Evolutionary conservation across 1,140 invertebrate species (phyloP).

Genomic region (Hesperophylax magnus): DNA sequence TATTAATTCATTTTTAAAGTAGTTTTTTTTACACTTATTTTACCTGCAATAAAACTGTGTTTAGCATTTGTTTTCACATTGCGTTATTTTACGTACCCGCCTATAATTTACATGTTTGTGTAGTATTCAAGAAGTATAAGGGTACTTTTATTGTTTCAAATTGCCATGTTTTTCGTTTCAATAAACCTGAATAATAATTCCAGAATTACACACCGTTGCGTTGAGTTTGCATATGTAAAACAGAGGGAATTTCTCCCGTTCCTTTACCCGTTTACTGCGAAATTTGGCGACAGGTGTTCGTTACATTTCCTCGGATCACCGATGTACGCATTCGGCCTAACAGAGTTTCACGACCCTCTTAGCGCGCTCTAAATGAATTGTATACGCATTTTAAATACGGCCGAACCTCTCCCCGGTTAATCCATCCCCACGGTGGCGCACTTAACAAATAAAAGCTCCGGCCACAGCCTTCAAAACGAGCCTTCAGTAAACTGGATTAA

Average conservation of each 20-base stretch:
- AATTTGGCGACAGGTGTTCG: slow-evolving; percentile 42
- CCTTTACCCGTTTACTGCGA: slow-evolving; percentile 9
- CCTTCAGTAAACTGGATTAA: not conserved
- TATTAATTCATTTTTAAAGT: too few relatives aligned
- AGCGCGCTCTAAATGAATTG: slow-evolving; percentile 47
- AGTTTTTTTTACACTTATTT: too few relatives aligned
- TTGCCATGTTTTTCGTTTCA: slow-evolving; percentile 20
- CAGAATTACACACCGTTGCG: not conserved
- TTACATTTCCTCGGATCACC: slow-evolving; percentile 18
- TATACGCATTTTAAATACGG: slow-evolving; percentile 50
- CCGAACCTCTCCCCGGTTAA: slow-evolving; percentile 41
- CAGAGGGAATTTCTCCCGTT: not conserved
- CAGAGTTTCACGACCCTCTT: slow-evolving; percentile 43
- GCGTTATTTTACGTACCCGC: too few relatives aligned
- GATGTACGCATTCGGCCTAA: not conserved
- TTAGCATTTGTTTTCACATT: too few relatives aligned
- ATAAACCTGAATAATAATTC: slow-evolving; percentile 35
- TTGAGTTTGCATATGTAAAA: slow-evolving; percentile 37
- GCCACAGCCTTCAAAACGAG: not conserved
- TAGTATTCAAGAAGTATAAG: too few relatives aligned
- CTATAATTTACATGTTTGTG: too few relatives aligned
- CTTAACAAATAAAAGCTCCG: slow-evolving; percentile 44
- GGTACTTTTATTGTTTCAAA: slow-evolving; percentile 17
- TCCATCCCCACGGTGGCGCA: slow-evolving; percentile 42
- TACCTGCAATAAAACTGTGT: too few relatives aligned